Base-by-base conservation (phyloP, 2,888 invertebrate genomes). In the Leucoptera coffeella region DNA sequence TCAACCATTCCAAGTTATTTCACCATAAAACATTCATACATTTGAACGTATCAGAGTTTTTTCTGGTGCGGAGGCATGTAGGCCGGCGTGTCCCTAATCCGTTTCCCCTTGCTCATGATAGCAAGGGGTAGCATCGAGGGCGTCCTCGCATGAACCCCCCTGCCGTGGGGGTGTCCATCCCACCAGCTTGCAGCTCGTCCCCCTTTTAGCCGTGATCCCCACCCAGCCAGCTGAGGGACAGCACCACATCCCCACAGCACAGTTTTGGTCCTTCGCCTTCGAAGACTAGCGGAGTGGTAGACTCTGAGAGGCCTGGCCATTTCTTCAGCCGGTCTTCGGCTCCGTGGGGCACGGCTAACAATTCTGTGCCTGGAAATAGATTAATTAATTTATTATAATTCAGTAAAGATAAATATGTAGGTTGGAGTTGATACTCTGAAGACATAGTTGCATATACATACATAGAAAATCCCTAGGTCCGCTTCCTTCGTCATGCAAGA, bases 191-290 rank as follows among this genome's bases (percentile, higher is more conserved):
- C 78, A 77, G 7, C 49, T 42, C 1, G 61, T 41, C 5, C 59
- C 54, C 4, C 51, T 43, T 22, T 64, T 53, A 2, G 80, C 72
- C 2, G 82, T 78, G 2, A 93, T 54, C 0, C 85, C 74, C 22
- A 89, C 67, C 90, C 91, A 92, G 8, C 85, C 90, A 28, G 86
- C 78, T 14, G 85, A 91, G 0, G n/a, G 94, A 93, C 7, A 96
- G 53, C 8, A 91, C 80, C 23, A 95, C 65, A 53, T 95, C 95
- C 25, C 80, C 83, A 30, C 61, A 62, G 32, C 69, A 53, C 8
- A 31, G 20, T 24, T 54, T 53, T 1, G 60, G 58, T 0, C 69
- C 69, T 33, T 51, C 52, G 1, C 86, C 86, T 3, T 43, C 45
- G 2, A 88, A 54, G 25, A 73, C 62, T 15, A 84, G 62, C 2